Conservation (phyloP, 2,888 invertebrate species). For the Stenotaenia linearis region DNA sequence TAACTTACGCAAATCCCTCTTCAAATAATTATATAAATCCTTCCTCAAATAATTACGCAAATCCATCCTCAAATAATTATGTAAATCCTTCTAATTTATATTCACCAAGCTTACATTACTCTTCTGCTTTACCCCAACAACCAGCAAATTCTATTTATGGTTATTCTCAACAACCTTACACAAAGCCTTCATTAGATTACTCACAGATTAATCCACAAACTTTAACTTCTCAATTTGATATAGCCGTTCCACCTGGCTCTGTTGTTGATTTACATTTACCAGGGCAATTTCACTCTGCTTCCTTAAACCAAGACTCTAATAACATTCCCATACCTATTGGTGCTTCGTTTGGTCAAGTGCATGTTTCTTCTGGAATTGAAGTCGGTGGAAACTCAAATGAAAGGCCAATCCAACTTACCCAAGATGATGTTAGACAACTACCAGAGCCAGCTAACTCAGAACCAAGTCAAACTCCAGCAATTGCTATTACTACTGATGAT, state of each 20-base stretch:
- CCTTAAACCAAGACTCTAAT: background rate
- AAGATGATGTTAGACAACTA: background rate
- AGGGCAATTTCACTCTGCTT: background rate
- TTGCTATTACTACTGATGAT: background rate
- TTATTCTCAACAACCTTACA: background rate
- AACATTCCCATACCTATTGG: conserved; percentile 6
- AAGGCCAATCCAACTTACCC: background rate
- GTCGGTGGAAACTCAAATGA: background rate
- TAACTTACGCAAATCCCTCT: background rate
- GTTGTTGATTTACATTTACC: background rate
- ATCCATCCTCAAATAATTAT: background rate
- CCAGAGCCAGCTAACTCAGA: background rate
- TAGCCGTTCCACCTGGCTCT: background rate
- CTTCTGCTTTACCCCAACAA: background rate
- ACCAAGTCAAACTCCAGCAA: background rate
- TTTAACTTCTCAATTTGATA: conserved; percentile 1
- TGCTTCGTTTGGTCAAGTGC: background rate
- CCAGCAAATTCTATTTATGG: background rate
- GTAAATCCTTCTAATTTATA: background rate
- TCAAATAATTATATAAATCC: background rate
- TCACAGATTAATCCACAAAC: background rate
- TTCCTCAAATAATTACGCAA: background rate
- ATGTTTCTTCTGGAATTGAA: conserved; percentile 22
- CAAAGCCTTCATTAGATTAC: background rate
- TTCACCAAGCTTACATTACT: background rate